Evolutionary conservation across 2,113 vertebrate species (phyloP).

Genomic region (Illadopsis cleaveri): DNA sequence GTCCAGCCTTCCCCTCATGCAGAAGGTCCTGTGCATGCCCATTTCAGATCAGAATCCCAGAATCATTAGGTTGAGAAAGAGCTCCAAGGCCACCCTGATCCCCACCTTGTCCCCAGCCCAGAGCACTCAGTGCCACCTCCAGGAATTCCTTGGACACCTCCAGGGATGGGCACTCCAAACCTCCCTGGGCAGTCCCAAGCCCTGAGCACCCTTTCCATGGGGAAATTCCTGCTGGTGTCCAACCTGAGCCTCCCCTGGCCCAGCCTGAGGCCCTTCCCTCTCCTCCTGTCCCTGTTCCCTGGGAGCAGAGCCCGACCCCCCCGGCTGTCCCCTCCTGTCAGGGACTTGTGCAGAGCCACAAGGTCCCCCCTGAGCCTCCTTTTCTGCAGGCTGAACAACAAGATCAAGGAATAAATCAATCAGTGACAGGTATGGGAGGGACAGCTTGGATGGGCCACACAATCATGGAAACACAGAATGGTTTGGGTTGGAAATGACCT

Average conservation of each 20-base stretch:
- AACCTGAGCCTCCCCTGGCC: neutral
- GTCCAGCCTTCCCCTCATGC: neutral
- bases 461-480: neutral
- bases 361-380: neutral
- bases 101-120: neutral
- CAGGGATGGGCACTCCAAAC: neutral
- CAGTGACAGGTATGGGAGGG: neutral
- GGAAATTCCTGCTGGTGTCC: neutral
- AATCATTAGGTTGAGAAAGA: neutral
- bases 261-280: neutral
- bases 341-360: neutral
- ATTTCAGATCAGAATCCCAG: neutral
- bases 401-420: neutral
- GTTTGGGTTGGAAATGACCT: neutral
- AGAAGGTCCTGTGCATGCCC: neutral
- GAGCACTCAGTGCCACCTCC: neutral
- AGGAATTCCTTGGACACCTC: neutral
- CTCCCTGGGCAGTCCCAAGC: neutral
- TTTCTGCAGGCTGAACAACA: neutral
- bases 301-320: neutral
- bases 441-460: neutral
- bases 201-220: neutral
- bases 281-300: neutral
- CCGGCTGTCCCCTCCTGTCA: neutral
- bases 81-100: neutral